Evolutionary conservation across 1,140 invertebrate genomes (phyloP).

Genomic region (Ptiloglossa arizonensis): DNA sequence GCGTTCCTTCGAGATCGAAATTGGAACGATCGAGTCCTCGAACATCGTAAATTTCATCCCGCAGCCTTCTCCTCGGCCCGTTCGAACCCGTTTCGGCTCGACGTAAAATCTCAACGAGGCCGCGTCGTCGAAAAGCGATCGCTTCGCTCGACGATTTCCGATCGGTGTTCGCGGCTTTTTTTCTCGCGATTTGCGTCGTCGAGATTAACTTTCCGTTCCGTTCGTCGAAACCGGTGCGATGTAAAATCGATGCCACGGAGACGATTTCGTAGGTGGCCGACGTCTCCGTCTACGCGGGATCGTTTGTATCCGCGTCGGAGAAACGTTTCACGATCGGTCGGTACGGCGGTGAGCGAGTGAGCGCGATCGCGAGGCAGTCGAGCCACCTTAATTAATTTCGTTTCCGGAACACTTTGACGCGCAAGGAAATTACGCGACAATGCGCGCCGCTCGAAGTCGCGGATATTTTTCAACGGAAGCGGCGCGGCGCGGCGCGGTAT

Average conservation of each 20-base stretch:
- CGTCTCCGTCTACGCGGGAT: neutral
- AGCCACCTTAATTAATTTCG: conserved; percentile 1
- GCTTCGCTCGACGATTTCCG: neutral
- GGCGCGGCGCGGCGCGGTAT: no score
- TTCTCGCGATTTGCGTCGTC: no score
- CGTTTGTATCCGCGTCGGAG: neutral
- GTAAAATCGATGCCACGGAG: neutral
- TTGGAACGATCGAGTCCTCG: neutral
- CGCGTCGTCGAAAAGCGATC: neutral
- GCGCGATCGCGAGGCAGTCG: neutral
- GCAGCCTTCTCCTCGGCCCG: neutral
- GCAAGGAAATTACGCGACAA: conserved; percentile 8
- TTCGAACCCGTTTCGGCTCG: neutral
- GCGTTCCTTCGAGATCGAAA: neutral
- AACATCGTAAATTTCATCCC: conserved; percentile 24
- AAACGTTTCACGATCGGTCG: neutral
- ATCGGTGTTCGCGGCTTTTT: no score
- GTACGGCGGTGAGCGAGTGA: neutral
- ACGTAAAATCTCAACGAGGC: conserved; percentile 14
- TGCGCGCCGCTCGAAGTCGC: neutral
- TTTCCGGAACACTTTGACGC: conserved; percentile 1
- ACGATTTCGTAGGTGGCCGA: neutral
- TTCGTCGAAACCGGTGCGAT: neutral
- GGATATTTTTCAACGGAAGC: conserved; percentile 25
- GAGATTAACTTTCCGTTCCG: neutral